Evolutionary conservation across 2,888 invertebrate genomes (phyloP).

Genomic region (Blomia tropicalis): DNA sequence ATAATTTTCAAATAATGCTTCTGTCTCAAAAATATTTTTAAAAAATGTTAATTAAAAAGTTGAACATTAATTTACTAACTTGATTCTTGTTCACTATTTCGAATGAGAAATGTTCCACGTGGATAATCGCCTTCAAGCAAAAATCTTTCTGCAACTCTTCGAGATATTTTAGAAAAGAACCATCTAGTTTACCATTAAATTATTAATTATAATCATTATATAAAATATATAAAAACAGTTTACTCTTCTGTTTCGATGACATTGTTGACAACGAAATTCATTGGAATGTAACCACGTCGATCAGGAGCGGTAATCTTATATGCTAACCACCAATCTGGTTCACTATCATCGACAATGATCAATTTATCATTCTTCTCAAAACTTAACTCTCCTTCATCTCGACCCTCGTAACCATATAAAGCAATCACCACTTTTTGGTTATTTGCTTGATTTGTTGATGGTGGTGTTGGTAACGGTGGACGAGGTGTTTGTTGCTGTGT

Average conservation of each 20-base stretch:
- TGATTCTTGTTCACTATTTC: conserved; percentile 16
- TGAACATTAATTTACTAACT: not conserved
- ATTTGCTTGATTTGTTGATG: not conserved
- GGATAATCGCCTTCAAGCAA: conserved; percentile 75
- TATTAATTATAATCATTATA: not conserved
- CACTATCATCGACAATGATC: conserved; percentile 19
- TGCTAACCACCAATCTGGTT: conserved; percentile 23
- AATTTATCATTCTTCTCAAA: conserved; percentile 21
- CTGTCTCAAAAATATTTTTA: not conserved
- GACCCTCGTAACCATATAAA: conserved; percentile 19
- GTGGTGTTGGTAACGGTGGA: not conserved
- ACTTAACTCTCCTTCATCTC: conserved; percentile 18
- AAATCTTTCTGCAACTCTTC: conserved; percentile 87
- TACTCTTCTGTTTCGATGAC: conserved; percentile 23
- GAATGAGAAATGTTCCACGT: conserved; percentile 76
- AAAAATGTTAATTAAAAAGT: not conserved
- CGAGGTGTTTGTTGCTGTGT: not conserved
- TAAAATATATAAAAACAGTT: no score
- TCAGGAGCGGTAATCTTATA: conserved; percentile 11
- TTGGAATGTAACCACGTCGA: conserved; percentile 16
- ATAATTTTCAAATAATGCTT: conserved; percentile 54
- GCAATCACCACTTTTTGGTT: conserved; percentile 26
- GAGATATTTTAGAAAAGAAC: conserved; percentile 90
- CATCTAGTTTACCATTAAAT: conserved; percentile 40
- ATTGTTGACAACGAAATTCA: conserved; percentile 20